phyloP scores from a whole-genome alignment of 35 echinoderm and acorn worm genomes.

The Anneissia japonica region DNA sequence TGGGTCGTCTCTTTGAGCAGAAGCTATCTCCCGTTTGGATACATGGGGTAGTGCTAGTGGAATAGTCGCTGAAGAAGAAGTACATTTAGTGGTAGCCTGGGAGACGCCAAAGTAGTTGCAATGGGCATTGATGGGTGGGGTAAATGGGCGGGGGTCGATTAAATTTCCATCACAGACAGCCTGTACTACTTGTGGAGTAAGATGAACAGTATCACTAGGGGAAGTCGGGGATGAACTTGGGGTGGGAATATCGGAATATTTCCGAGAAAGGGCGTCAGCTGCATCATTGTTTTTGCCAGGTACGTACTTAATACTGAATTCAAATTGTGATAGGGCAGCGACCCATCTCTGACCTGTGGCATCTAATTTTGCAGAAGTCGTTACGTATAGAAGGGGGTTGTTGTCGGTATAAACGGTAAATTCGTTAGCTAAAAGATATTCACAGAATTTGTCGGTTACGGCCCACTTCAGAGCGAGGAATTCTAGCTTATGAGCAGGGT shows the following conservation, averaged over 20 bases:
- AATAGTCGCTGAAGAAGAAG: background rate
- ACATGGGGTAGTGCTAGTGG: background rate
- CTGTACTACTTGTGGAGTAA: background rate
- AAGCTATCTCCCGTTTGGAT: background rate
- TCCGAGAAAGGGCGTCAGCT: conserved; percentile 5
- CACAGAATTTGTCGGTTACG: conserved; percentile 33
- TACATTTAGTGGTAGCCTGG: too few species aligned
- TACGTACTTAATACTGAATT: conserved; percentile 38
- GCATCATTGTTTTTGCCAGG: conserved; percentile 41
- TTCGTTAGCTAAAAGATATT: conserved; percentile 44
- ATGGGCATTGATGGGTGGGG: background rate
- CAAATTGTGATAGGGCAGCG: conserved; percentile 21
- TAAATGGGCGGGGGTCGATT: background rate
- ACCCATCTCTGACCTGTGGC: conserved; percentile 45
- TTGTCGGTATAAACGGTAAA: conserved; percentile 31
- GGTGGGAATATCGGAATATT: background rate
- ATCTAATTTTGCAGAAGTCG: conserved; percentile 37
- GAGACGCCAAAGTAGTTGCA: background rate
- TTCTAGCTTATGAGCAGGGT: conserved; percentile 5
- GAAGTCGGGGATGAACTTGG: background rate
- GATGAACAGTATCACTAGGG: background rate
- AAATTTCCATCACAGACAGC: background rate
- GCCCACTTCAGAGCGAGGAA: conserved; percentile 40
- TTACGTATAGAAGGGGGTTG: conserved; percentile 50
- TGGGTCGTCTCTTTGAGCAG: background rate